These are phyloP conservation scores for Caenorhabditis doughertyi DNA, from an alignment of 2,888 invertebrate species.

Conservation along the genomic window DNA sequence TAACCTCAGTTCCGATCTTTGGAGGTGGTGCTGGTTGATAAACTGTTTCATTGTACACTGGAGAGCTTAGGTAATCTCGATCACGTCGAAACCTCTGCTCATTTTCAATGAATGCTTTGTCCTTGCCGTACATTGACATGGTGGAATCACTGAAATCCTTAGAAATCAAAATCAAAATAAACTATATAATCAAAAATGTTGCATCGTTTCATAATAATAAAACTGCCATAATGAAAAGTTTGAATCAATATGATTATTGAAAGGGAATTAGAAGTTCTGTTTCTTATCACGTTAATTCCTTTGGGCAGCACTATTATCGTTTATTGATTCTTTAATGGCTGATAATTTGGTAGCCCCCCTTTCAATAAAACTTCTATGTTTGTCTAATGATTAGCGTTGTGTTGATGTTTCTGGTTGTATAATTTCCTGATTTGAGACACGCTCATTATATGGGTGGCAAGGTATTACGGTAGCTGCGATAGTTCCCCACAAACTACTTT, in stretches of 20 bases:
- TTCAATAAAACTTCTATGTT: constrained; percentile 37
- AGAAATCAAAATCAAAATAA: no score
- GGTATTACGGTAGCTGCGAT: constrained; percentile 1
- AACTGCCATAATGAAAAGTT: constrained; percentile 27
- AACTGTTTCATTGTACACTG: constrained; percentile 37
- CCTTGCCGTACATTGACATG: constrained; percentile 64
- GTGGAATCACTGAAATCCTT: constrained; percentile 1
- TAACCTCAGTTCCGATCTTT: constrained; percentile 16
- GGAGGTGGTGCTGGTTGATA: constrained; percentile 16
- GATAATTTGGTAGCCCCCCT: constrained; percentile 54
- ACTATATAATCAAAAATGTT: not conserved
- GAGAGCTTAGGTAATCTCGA: constrained; percentile 48
- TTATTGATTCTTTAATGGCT: constrained; percentile 50
- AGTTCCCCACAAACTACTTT: not conserved
- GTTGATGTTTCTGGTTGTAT: constrained; percentile 48
- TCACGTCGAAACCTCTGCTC: constrained; percentile 41
- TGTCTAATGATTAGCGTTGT: constrained; percentile 49
- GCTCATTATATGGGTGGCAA: constrained; percentile 7
- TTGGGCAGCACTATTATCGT: constrained; percentile 50
- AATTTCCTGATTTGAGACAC: constrained; percentile 12
- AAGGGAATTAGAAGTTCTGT: constrained; percentile 57
- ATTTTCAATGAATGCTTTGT: constrained; percentile 53
- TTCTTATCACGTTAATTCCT: constrained; percentile 54
- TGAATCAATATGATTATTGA: constrained; percentile 52
- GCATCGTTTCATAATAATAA: constrained; percentile 34